Evolutionary conservation across 2,113 vertebrate species (phyloP), one percentile per base, ranked within the genome.

Genomic region (Arenaria interpres): DNA sequence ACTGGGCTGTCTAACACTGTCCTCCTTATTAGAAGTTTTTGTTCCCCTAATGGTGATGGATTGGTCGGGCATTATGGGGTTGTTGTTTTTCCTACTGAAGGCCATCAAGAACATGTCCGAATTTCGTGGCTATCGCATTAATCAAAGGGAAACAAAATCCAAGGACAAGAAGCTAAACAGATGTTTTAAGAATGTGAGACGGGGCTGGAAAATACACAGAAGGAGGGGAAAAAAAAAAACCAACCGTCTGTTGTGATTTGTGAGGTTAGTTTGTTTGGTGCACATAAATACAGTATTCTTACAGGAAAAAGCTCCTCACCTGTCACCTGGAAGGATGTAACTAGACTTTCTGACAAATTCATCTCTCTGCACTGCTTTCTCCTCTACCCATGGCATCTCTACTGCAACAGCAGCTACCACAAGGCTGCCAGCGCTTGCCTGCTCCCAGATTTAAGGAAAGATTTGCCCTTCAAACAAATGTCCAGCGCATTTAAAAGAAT

Each of bases 101-200:
- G 64, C 98, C 98, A 98, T 98, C 98, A 98, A 98, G 98, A 98
- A 97, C 98, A 98, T 96, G 98, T 97, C 98, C 97, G 97, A 97
- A 98, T 98, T 98, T 98, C 32, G 92, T 97, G 98, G 97, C 97
- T 98, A 98, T 98, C 98, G 89, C 92, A 92, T 97, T 98, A 98
- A 98, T 98, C 98, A 98, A 98, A 98, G 98, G 97, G 98, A 98
- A 98, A 98, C 98, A 98, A 98, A 98, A 86, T 93, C 96, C 96
- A 94, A 79, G 87, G 93, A 89, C 93, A 94, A 91, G 89, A 96
- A 95, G 92, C 96, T 96, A 93, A 97, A 88, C 95, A 97, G 95
- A 96, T 97, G 95, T 95, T 95, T 97, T 53, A 81, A 98, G 97
- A 97, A 97, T 94, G 96, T 59, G 81, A 96, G 93, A 83, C 69